A percentile compares a stretch with the other conserved stretches of the same genome.
Conservation (phyloP, 1,140 invertebrate genomes). For the Berghia stephanieae region DNA sequence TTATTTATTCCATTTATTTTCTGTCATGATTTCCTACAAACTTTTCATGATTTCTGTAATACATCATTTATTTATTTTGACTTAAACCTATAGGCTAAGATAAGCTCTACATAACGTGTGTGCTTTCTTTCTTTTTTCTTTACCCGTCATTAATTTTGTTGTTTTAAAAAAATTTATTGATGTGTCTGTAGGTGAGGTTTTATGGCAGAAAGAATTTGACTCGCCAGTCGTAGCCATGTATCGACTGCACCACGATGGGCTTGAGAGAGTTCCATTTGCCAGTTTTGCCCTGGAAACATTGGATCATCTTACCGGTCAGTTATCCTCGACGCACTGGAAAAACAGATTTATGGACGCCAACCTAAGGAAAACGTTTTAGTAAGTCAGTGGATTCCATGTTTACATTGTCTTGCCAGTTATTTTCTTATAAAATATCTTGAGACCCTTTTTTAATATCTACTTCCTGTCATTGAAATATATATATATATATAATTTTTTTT, state of each 20-base stretch:
- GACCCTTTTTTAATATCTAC: too few species aligned
- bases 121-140: slow-evolving; percentile 4
- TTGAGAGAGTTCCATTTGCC: slow-evolving; percentile 88
- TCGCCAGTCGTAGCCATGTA: slow-evolving; percentile 94
- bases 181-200: slow-evolving; percentile 75
- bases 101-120: background rate
- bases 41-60: too few species aligned
- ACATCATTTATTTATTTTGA: too few species aligned
- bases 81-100: too few species aligned
- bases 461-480: too few species aligned
- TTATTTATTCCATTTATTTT: too few species aligned
- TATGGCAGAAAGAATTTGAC: slow-evolving; percentile 87
- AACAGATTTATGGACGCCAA: slow-evolving; percentile 57
- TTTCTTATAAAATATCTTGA: too few species aligned
- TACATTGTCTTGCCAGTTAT: too few species aligned
- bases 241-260: slow-evolving; percentile 77
- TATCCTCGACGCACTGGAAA: slow-evolving; percentile 56
- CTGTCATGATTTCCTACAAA: too few species aligned
- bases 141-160: too few species aligned
- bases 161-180: too few species aligned
- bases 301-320: slow-evolving; percentile 72
- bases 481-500: too few species aligned
- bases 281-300: slow-evolving; percentile 87
- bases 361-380: slow-evolving; percentile 60
- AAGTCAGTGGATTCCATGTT: slow-evolving; percentile 33